Evolutionary conservation across 2,797 vertebrate genomes (phyloP), one percentile per base, ranked within the genome.

Genomic region (Octomys mimax): DNA sequence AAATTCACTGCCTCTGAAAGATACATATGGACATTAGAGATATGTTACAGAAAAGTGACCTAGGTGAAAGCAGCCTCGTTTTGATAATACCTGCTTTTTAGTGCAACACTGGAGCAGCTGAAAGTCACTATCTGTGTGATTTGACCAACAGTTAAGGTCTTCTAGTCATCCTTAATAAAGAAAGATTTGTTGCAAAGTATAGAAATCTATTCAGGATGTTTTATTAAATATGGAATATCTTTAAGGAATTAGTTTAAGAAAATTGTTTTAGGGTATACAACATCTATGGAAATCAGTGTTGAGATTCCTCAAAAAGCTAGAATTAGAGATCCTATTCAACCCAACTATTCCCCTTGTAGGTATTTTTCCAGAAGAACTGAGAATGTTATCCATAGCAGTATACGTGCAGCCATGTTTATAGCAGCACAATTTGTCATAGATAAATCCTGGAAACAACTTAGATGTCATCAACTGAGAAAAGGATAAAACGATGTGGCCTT

Each of bases 221-320:
- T 89, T 87, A 87, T 81, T 94, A 87, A 89, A 80, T 83, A n/a
- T 16, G 42, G n/a, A 82, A 54, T 75, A 62, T 59, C 16, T 92
- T 75, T 88, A 87, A 91, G 42, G 81, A 92, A 82, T 85, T 39
- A 54, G 78, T 89, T 49, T 87, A 79, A 26, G 46, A 71, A 68
- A 96, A 77, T 82, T 82, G 87, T 54, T 89, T 36, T 80, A 49
- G 49, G 11, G 11, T 49, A 49, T 49, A 49, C 49, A 49, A 49
- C 42, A 42, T 42, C 49, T 49, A 49, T 49, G 49, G 49, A 49
- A 49, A 49, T 49, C 49, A 49, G 49, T 49, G 49, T 49, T 10
- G 49, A 49, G 49, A 49, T 49, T 49, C 49, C 49, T 11, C 11
- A 49, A 42, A 49, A 49, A 9, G 8, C 49, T 49, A 11, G 49